phyloP scores from a whole-genome alignment of 2,797 vertebrate species.

The Somateria mollissima region DNA sequence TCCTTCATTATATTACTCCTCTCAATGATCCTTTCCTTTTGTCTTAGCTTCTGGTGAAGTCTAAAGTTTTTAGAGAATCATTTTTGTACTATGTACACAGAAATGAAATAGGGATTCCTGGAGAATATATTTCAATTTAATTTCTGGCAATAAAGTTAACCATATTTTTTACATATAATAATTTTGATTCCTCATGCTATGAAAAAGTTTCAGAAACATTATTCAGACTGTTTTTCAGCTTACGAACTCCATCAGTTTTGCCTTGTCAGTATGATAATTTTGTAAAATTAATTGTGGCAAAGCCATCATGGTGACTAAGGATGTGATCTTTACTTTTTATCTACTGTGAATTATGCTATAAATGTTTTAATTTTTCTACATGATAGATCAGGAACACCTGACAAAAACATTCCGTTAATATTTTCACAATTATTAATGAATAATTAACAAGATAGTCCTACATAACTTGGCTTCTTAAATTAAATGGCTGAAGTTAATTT shows the following conservation, averaged over 20 bases:
- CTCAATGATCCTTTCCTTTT: neutral
- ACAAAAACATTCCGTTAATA: neutral
- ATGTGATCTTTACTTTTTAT: neutral
- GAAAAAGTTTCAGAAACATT: neutral
- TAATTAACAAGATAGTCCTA: neutral
- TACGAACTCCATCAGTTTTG: neutral
- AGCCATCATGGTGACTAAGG: neutral
- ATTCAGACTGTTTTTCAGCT: neutral
- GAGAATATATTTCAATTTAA: neutral
- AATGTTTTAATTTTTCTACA: neutral
- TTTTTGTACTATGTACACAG: neutral
- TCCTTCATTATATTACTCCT: neutral
- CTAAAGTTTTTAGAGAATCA: neutral
- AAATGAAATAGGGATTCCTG: neutral
- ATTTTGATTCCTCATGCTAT: neutral
- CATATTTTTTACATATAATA: neutral
- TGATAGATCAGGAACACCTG: neutral
- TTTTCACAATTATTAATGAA: neutral
- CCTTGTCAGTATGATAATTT: neutral
- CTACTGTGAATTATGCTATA: neutral
- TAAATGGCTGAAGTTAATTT: neutral
- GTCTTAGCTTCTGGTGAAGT: neutral
- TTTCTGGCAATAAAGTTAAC: neutral
- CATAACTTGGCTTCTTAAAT: neutral
- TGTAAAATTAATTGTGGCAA: neutral